phyloP scores from a whole-genome alignment of 2,797 vertebrate species.

The Danionella dracula region DNA sequence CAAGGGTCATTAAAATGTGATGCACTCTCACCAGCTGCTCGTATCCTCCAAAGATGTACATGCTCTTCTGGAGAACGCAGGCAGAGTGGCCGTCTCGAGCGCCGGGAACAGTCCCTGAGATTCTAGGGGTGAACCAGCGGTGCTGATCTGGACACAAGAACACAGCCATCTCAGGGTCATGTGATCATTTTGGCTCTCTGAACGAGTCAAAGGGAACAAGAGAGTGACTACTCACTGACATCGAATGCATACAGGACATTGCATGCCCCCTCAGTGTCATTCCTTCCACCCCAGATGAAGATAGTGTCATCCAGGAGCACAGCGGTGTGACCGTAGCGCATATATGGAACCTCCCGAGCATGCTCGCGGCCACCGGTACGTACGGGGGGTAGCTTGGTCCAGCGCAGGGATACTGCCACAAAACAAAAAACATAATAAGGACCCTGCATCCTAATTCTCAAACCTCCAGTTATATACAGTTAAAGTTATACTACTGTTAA shows the following conservation, averaged over 20 bases:
- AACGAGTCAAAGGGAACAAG: too few relatives aligned
- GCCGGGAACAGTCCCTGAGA: conserved; percentile 87
- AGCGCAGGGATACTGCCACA: conserved; percentile 85
- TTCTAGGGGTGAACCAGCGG: conserved; percentile 90
- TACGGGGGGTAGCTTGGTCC: conserved; percentile 93
- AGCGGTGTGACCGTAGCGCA: conserved; percentile 97
- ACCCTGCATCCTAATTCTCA: too few relatives aligned
- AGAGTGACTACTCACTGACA: conserved; percentile 62
- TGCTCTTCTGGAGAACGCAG: conserved; percentile 86
- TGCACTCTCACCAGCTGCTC: conserved; percentile 84
- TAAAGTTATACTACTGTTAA: too few relatives aligned
- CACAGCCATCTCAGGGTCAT: not conserved
- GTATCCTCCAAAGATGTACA: conserved; percentile 98
- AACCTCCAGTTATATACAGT: too few relatives aligned
- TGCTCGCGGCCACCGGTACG: conserved; percentile 77
- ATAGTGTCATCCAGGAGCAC: conserved; percentile 92
- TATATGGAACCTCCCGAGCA: conserved; percentile 88
- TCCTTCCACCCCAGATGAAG: conserved; percentile 97
- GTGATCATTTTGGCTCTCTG: too few relatives aligned
- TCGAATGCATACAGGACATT: conserved; percentile 96
- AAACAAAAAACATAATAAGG: not conserved
- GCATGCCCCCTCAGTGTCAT: conserved; percentile 96
- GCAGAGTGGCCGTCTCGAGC: conserved; percentile 95
- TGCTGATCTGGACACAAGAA: conserved; percentile 72
- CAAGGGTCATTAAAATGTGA: too few relatives aligned